phyloP scores from a whole-genome alignment of 2,797 vertebrate species.

The Girardinus metallicus region DNA sequence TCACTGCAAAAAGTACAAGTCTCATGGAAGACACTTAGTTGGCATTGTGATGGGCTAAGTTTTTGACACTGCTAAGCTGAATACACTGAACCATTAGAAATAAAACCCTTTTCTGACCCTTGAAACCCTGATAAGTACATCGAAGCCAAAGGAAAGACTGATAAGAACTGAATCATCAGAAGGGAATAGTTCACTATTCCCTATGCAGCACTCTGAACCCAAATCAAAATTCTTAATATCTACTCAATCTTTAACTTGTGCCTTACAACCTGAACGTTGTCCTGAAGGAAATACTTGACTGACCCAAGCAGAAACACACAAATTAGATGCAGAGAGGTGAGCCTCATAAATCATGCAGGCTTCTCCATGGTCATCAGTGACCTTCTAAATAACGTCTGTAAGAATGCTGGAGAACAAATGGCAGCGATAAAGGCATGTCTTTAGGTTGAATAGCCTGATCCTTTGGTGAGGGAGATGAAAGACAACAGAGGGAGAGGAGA shows the following conservation, averaged over 20 bases:
- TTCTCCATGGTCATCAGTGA: constrained; percentile 60
- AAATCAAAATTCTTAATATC: constrained; percentile 33
- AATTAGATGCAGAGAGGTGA: constrained; percentile 22
- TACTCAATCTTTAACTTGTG: constrained; percentile 49
- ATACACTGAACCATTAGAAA: constrained; percentile 28
- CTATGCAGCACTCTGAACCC: constrained; percentile 41
- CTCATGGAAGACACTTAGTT: not conserved
- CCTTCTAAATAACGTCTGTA: constrained; percentile 66
- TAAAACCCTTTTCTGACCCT: constrained; percentile 41
- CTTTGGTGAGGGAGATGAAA: constrained; percentile 32
- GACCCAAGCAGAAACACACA: constrained; percentile 16
- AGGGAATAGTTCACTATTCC: constrained; percentile 24
- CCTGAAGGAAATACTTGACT: constrained; percentile 31
- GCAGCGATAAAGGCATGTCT: constrained; percentile 64
- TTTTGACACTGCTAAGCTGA: constrained; percentile 1
- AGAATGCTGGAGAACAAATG: constrained; percentile 73
- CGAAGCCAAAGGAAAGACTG: constrained; percentile 55
- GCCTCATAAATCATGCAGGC: constrained; percentile 34
- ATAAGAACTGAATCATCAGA: constrained; percentile 36
- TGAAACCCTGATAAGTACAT: constrained; percentile 39
- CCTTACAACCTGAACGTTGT: constrained; percentile 33
- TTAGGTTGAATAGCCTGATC: constrained; percentile 60
- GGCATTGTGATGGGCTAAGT: not conserved
- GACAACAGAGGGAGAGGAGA: constrained; percentile 25
- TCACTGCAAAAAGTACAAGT: not conserved